phyloP scores from a whole-genome alignment of 2,113 vertebrate species.

The Cyanoramphus novaezelandiae region DNA sequence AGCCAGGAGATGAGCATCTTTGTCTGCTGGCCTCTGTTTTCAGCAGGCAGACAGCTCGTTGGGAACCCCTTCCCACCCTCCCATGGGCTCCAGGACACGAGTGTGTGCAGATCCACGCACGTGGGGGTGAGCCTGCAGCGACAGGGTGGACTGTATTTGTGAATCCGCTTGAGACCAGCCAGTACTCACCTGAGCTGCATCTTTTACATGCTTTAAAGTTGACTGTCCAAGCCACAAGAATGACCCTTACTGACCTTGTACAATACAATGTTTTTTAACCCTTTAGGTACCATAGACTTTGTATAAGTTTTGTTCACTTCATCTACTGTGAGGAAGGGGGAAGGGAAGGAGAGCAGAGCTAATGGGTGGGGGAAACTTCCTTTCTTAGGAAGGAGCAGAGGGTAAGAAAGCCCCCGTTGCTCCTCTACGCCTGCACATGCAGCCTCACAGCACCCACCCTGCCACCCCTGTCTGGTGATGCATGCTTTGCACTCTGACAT shows the following conservation, averaged over 20 bases:
- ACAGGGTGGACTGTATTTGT: constrained; percentile 85
- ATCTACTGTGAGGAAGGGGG: constrained; percentile 3
- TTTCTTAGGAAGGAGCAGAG: constrained; percentile 11
- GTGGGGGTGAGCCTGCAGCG: neutral
- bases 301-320: neutral
- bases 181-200: constrained; percentile 89
- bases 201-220: constrained; percentile 74
- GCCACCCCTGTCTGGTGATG: neutral
- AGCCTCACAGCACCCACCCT: constrained; percentile 40
- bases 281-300: constrained; percentile 76
- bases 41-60: neutral
- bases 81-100: neutral
- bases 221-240: constrained; percentile 80
- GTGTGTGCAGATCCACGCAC: neutral
- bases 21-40: neutral
- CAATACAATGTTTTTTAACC: constrained; percentile 71
- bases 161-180: constrained; percentile 77
- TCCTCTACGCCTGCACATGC: constrained; percentile 19
- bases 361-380: neutral
- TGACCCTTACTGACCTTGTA: constrained; percentile 81
- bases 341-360: constrained; percentile 35
- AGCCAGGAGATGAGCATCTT: neutral
- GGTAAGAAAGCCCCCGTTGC: neutral
- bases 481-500: neutral
- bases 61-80: neutral